Percentiles rank a stretch among this genome's conserved stretches.
Evolutionary conservation across 2,888 invertebrate genomes (phyloP).

Genomic region (Crossocerus cetratus): DNA sequence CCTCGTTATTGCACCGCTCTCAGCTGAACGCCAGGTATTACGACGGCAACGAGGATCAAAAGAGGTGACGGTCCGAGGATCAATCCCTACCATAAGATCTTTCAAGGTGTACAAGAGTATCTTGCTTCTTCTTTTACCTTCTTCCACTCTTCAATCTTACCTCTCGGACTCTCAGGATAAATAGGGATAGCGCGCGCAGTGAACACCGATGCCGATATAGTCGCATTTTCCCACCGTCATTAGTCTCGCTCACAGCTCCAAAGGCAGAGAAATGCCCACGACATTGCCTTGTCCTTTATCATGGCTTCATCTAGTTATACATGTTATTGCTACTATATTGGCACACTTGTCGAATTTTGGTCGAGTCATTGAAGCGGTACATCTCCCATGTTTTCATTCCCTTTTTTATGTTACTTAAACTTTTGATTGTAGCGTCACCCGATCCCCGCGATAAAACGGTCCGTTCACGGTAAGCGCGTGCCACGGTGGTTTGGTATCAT

Average conservation of each 20-base stretch:
- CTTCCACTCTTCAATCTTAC: not conserved
- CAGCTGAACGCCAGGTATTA: constrained; percentile 9
- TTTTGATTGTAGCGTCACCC: constrained; percentile 58
- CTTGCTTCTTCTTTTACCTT: constrained; percentile 1
- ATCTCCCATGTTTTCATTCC: constrained; percentile 35
- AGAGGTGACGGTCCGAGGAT: not conserved
- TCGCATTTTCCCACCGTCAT: not conserved
- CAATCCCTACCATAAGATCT: constrained; percentile 5
- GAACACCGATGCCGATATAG: constrained; percentile 11
- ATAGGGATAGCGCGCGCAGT: constrained; percentile 12
- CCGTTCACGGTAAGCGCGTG: constrained; percentile 60
- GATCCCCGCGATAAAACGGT: constrained; percentile 64
- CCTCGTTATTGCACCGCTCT: not conserved
- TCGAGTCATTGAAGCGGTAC: constrained; percentile 49
- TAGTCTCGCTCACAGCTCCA: not conserved
- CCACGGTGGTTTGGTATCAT: constrained; percentile 48
- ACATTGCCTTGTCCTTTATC: constrained; percentile 8
- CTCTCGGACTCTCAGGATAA: not conserved
- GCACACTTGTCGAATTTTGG: constrained; percentile 48
- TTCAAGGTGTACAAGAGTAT: constrained; percentile 1
- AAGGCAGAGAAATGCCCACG: constrained; percentile 1
- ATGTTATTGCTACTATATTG: constrained; percentile 44
- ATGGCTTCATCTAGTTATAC: constrained; percentile 28
- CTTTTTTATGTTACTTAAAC: constrained; percentile 35
- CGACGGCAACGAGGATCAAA: constrained; percentile 10